Conservation (phyloP, 2,888 invertebrate genomes). For the Scelioninae gen. 1 region DNA sequence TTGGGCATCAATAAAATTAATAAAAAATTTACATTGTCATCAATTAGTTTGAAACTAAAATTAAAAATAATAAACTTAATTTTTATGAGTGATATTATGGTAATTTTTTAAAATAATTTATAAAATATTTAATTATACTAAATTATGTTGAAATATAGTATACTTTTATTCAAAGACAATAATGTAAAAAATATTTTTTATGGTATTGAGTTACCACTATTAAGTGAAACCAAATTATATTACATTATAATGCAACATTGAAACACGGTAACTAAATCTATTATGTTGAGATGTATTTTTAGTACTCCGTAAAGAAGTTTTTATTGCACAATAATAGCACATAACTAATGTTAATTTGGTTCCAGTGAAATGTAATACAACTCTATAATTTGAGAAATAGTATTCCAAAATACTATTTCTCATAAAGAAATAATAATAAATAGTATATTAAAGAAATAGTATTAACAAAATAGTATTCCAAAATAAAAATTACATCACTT, state of each 20-base stretch:
- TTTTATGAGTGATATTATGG: too few species aligned
- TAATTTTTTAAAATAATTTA: too few species aligned
- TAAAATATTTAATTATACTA: too few species aligned
- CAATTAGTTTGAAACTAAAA: too few species aligned
- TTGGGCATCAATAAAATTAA: too few species aligned
- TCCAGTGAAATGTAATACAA: background rate
- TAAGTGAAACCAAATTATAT: constrained; percentile 16
- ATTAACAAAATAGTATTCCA: background rate
- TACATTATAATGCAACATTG: constrained; percentile 1
- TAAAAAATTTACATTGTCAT: too few species aligned
- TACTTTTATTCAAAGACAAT: too few species aligned
- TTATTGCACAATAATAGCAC: constrained; percentile 17
- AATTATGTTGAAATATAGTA: too few species aligned
- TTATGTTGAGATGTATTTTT: constrained; percentile 33
- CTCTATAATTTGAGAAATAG: background rate
- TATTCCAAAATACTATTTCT: background rate
- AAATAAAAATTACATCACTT: background rate
- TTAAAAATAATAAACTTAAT: too few species aligned
- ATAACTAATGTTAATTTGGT: constrained; percentile 5
- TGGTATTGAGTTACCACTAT: background rate
- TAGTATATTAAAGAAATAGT: too few species aligned
- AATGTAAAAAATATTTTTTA: too few species aligned
- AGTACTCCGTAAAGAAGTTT: constrained; percentile 29
- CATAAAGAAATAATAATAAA: too few species aligned
- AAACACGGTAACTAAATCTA: background rate